Evolutionary conservation across 2,888 invertebrate species (phyloP).

Genomic region (Steromphala cineraria): DNA sequence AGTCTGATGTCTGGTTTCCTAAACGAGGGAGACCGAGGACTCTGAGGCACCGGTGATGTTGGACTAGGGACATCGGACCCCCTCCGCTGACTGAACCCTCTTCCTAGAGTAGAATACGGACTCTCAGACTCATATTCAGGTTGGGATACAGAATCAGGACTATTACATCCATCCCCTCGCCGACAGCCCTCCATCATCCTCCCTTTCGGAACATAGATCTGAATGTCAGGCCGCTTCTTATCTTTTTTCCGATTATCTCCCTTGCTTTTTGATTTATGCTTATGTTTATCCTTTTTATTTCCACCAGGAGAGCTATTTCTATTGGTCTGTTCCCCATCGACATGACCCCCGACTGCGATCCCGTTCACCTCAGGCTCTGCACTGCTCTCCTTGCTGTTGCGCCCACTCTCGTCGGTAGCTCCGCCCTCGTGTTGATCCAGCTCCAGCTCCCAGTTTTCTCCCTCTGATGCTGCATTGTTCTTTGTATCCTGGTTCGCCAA

Average conservation of each 20-base stretch:
- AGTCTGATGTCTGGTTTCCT: constrained; percentile 44
- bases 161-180: constrained; percentile 32
- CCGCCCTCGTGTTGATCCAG: constrained; percentile 33
- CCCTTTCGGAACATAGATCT: constrained; percentile 64
- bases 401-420: constrained; percentile 56
- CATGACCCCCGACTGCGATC: neutral
- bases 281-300: neutral
- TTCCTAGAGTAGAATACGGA: constrained; percentile 7
- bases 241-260: constrained; percentile 27
- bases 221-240: constrained; percentile 55
- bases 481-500: constrained; percentile 11
- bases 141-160: constrained; percentile 24
- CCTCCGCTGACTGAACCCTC: constrained; percentile 25
- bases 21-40: constrained; percentile 20
- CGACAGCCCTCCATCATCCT: constrained; percentile 48
- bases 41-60: neutral
- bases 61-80: constrained; percentile 25
- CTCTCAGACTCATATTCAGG: constrained; percentile 28
- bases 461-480: constrained; percentile 27
- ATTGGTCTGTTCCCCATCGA: neutral
- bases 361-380: constrained; percentile 27
- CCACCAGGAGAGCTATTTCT: neutral
- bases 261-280: constrained; percentile 7
- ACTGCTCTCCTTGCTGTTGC: constrained; percentile 57
- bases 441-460: constrained; percentile 53